Percentiles rank a stretch among this genome's conserved stretches.
These are phyloP conservation scores for Tinea trinotella DNA, from an alignment of 2,888 invertebrate species.

Conservation along the genomic window DNA sequence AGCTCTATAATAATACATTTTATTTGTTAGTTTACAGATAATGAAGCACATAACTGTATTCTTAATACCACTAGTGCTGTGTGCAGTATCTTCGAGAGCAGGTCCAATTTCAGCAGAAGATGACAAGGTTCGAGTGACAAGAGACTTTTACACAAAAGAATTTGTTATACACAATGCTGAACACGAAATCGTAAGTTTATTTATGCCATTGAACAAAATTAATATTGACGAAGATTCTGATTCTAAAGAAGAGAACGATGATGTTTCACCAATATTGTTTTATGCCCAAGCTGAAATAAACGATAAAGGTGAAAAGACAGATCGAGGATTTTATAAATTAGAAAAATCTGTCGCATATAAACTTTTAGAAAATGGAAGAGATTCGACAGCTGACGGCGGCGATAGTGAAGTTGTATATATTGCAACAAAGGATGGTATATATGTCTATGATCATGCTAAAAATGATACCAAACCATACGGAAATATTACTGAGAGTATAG, in stretches of 20 bases:
- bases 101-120: constrained; percentile 22
- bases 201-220: constrained; percentile 32
- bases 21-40: constrained; percentile 2
- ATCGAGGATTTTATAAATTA: constrained; percentile 34
- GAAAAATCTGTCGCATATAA: constrained; percentile 29
- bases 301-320: constrained; percentile 25
- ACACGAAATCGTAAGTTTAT: constrained; percentile 33
- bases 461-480: constrained; percentile 40
- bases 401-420: constrained; percentile 34
- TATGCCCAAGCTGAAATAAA: constrained; percentile 33
- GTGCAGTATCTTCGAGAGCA: constrained; percentile 25
- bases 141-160: constrained; percentile 29
- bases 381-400: constrained; percentile 32
- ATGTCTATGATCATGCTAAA: constrained; percentile 30
- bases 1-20: neutral
- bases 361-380: constrained; percentile 35
- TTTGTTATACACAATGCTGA: constrained; percentile 30
- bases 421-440: constrained; percentile 40
- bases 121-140: constrained; percentile 25
- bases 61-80: neutral
- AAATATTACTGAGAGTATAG: constrained; percentile 35
- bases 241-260: constrained; percentile 22
- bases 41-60: no score
- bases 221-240: constrained; percentile 28
- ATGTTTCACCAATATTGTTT: constrained; percentile 26